phyloP scores from a whole-genome alignment of 1,140 invertebrate species.

The Protaetia brevitarsis region DNA sequence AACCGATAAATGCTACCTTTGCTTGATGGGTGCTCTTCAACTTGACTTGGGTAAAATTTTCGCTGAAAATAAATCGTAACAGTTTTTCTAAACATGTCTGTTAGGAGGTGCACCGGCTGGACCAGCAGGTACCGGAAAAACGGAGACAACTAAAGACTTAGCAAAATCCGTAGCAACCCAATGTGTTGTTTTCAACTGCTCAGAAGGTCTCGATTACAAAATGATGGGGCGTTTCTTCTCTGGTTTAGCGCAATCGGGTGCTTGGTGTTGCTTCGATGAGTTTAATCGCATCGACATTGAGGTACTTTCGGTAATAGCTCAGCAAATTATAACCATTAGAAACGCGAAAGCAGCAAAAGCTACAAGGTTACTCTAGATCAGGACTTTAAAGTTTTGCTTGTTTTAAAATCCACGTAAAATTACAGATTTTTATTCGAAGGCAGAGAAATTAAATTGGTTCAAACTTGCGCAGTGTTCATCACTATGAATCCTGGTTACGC shows the following conservation, averaged over 20 bases:
- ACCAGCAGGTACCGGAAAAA: conserved; percentile 91
- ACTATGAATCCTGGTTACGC: conserved; percentile 90
- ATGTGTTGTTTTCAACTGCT: conserved; percentile 90
- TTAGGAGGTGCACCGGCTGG: conserved; percentile 78
- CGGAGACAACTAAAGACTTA: conserved; percentile 90
- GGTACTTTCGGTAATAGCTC: conserved; percentile 84
- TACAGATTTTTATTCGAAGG: conserved; percentile 85
- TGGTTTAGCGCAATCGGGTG: conserved; percentile 80
- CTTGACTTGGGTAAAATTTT: conserved; percentile 64
- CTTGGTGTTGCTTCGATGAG: conserved; percentile 91
- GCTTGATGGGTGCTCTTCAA: conserved; percentile 83
- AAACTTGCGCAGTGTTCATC: conserved; percentile 84
- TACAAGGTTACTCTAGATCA: no score
- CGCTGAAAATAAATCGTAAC: background rate
- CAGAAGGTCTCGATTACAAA: conserved; percentile 78
- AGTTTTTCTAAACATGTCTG: conserved; percentile 22
- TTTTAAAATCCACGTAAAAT: no score
- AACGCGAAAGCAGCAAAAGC: conserved; percentile 69
- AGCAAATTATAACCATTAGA: conserved; percentile 75
- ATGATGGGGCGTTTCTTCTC: conserved; percentile 89
- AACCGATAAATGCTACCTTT: conserved; percentile 84
- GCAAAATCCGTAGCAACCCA: conserved; percentile 84
- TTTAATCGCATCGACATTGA: conserved; percentile 91
- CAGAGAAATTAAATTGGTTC: conserved; percentile 79
- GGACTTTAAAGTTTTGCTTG: no score